phyloP scores from a whole-genome alignment of 1,140 invertebrate genomes.

The Scaptomyza montana region DNA sequence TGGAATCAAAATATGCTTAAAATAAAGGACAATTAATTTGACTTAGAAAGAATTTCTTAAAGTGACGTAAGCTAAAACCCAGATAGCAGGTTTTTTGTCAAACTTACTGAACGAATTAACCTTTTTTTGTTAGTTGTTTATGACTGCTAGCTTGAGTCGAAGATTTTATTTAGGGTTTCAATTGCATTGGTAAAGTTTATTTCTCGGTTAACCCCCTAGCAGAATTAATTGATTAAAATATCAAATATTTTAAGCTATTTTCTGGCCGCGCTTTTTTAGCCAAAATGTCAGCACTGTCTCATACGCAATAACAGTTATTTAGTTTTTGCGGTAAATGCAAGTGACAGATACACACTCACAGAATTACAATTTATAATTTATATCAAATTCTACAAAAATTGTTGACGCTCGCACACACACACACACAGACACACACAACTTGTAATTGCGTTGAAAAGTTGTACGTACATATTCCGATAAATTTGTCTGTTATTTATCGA shows the following conservation, averaged over 20 bases:
- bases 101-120: too few species aligned
- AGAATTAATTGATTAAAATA: too few species aligned
- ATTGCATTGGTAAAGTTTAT: too few species aligned
- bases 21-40: too few species aligned
- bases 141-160: too few species aligned
- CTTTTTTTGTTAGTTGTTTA: too few species aligned
- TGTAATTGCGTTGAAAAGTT: not conserved
- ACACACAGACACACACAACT: not conserved
- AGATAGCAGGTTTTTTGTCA: too few species aligned
- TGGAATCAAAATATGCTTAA: too few species aligned
- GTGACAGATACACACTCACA: not conserved
- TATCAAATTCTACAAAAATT: conserved; percentile 4
- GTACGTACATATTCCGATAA: conserved; percentile 15
- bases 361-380: not conserved
- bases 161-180: too few species aligned
- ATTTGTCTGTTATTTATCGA: conserved; percentile 17
- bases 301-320: not conserved
- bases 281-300: not conserved
- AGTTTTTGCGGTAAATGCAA: not conserved
- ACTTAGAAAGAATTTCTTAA: too few species aligned
- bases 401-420: not conserved
- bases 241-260: conserved; percentile 2
- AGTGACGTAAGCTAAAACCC: too few species aligned
- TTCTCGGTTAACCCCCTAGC: too few species aligned
- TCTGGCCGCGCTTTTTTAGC: not conserved